These are phyloP conservation scores for Latrodectus geometricus DNA, from an alignment of 1,140 invertebrate genomes.

Conservation along the genomic window DNA sequence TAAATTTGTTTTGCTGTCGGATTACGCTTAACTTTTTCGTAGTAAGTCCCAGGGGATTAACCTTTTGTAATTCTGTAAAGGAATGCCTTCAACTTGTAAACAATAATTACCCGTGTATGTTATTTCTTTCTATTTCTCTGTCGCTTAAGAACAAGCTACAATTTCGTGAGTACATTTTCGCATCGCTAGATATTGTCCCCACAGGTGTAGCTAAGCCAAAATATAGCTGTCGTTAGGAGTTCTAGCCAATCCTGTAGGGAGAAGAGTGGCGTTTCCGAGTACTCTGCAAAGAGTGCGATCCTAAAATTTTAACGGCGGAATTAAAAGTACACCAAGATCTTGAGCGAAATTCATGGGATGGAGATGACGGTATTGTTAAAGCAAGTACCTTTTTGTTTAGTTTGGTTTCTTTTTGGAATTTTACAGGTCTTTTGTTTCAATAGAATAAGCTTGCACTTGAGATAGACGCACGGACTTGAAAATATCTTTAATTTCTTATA, in stretches of 20 bases:
- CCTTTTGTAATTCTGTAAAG: not conserved
- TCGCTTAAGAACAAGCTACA: not conserved
- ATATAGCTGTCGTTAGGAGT: slow-evolving; percentile 27
- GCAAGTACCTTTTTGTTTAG: too few species aligned
- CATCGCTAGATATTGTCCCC: slow-evolving; percentile 32
- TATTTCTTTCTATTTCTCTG: slow-evolving; percentile 22
- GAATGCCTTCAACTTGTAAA: not conserved
- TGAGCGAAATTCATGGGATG: not conserved
- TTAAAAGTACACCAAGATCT: not conserved
- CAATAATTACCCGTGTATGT: slow-evolving; percentile 20
- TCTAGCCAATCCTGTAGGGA: slow-evolving; percentile 7
- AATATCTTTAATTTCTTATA: too few species aligned
- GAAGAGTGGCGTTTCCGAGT: not conserved
- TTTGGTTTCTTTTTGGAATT: too few species aligned
- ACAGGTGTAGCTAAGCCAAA: slow-evolving; percentile 23
- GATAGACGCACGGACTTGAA: too few species aligned
- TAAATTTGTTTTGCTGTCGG: too few species aligned
- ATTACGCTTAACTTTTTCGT: too few species aligned
- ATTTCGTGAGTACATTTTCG: slow-evolving; percentile 22
- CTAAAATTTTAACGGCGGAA: slow-evolving; percentile 23
- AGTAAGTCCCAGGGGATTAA: too few species aligned
- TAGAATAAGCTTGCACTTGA: too few species aligned
- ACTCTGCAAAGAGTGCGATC: not conserved
- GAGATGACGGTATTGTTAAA: too few species aligned
- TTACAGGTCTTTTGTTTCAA: too few species aligned